Percentiles rank a stretch among this genome's conserved stretches.
Conservation (phyloP, 1,140 invertebrate species). For the Drosophila repletoides region DNA sequence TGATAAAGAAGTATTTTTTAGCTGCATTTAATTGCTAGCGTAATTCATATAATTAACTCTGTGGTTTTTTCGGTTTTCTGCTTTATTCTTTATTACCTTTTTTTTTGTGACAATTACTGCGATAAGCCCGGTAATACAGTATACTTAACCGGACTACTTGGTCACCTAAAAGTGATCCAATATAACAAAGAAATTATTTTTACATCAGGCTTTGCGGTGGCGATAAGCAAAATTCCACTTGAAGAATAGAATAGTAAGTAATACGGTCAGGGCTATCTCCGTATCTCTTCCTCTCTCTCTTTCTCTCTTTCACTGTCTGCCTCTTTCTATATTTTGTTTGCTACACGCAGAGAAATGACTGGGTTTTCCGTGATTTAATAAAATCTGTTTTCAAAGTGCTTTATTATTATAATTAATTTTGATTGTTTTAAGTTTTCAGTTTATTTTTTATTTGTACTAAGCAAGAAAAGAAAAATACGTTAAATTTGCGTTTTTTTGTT, state of each 20-base stretch:
- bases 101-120: background rate
- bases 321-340: background rate
- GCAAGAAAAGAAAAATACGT: no score
- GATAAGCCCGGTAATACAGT: constrained; percentile 13
- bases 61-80: background rate
- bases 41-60: background rate
- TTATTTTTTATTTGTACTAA: no score
- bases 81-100: background rate
- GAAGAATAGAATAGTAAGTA: constrained; percentile 39
- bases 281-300: background rate
- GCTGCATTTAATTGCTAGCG: background rate
- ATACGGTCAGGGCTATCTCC: constrained; percentile 6
- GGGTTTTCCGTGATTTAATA: no score
- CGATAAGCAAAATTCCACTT: constrained; percentile 42
- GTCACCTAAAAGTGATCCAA: background rate
- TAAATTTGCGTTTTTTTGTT: no score
- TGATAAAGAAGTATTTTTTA: background rate
- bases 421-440: no score
- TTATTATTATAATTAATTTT: no score
- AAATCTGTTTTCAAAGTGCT: no score
- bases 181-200: constrained; percentile 53
- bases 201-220: constrained; percentile 31
- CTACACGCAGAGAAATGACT: no score
- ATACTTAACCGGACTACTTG: background rate
- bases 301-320: background rate